A percentile compares a stretch with the other conserved stretches of the same genome.
Evolutionary conservation across 2,888 invertebrate species (phyloP).

Genomic region (Rhingia rostrata): DNA sequence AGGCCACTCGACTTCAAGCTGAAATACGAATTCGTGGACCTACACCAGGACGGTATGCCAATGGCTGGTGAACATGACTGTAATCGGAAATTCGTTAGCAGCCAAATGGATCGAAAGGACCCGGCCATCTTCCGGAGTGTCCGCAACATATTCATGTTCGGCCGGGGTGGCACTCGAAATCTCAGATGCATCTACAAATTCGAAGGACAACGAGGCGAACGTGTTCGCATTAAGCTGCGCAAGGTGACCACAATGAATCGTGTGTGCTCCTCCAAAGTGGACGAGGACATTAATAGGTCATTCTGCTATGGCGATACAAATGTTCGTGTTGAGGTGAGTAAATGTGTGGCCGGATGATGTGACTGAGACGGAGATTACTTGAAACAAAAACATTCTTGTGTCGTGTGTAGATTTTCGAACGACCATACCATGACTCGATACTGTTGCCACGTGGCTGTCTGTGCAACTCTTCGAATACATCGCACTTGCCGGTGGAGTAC

Average conservation of each 20-base stretch:
- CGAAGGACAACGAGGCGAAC: slow-evolving; percentile 92
- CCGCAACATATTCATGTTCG: slow-evolving; percentile 92
- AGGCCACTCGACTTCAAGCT: slow-evolving; percentile 93
- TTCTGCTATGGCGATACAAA: slow-evolving; percentile 89
- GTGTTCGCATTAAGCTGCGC: slow-evolving; percentile 89
- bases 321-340: slow-evolving; percentile 85
- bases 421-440: slow-evolving; percentile 89
- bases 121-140: slow-evolving; percentile 92
- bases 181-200: slow-evolving; percentile 95
- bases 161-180: slow-evolving; percentile 92
- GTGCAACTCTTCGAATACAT: slow-evolving; percentile 86
- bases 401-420: slow-evolving; percentile 85
- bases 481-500: slow-evolving; percentile 88
- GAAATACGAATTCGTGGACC: slow-evolving; percentile 93
- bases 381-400: neutral
- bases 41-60: slow-evolving; percentile 92
- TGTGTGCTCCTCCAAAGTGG: slow-evolving; percentile 81
- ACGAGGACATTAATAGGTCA: slow-evolving; percentile 87
- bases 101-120: slow-evolving; percentile 84
- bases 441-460: slow-evolving; percentile 91
- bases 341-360: neutral
- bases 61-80: slow-evolving; percentile 88
- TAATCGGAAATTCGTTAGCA: slow-evolving; percentile 89
- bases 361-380: neutral
- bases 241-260: slow-evolving; percentile 87